Conservation (phyloP, 2,888 invertebrate species). For the Branchipolynoe longqiensis region DNA sequence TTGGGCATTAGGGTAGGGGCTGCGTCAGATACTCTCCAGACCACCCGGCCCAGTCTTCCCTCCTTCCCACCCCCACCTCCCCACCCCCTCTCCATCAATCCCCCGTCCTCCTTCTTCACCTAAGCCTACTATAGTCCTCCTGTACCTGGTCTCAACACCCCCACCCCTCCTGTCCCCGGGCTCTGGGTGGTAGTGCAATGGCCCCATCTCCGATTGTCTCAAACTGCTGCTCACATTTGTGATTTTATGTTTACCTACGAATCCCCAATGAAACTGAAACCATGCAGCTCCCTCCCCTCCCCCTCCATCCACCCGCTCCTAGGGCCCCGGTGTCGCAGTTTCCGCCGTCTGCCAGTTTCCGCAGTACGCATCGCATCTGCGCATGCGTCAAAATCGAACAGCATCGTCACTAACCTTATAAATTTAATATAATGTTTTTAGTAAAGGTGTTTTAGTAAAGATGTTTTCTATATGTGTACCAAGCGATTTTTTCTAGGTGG, state of each 20-base stretch:
- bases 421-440: no score
- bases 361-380: no score
- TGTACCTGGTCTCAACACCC: conserved; percentile 21
- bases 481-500: no score
- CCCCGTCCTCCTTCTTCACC: conserved; percentile 8
- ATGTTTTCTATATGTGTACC: not conserved
- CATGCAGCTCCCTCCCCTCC: not conserved
- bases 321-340: not conserved
- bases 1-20: conserved; percentile 8
- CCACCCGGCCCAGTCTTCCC: not conserved
- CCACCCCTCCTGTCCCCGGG: not conserved
- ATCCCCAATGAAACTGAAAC: not conserved
- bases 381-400: no score
- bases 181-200: not conserved
- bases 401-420: no score
- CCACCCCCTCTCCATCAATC: not conserved
- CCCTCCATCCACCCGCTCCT: conserved; percentile 16
- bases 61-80: not conserved
- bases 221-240: no score
- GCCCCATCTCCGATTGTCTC: no score
- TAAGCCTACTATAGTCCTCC: no score
- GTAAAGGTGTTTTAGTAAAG: no score
- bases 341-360: no score
- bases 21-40: conserved; percentile 6
- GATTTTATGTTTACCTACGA: no score